These are phyloP conservation scores for Apostichopus japonicus DNA, from an alignment of 35 echinoderm and acorn worm genomes.

Conservation along the genomic window DNA sequence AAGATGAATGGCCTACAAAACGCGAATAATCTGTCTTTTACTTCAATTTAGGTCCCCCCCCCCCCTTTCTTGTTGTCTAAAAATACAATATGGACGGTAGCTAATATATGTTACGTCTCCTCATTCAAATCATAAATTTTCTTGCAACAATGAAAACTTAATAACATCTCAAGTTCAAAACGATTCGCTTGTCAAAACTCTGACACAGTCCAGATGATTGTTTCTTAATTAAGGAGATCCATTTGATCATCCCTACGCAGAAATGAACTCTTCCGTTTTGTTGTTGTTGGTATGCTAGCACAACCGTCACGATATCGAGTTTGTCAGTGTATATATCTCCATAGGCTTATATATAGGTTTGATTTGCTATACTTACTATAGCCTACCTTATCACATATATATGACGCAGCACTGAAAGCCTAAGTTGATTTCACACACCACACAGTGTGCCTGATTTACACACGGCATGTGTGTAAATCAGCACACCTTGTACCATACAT, in stretches of 20 bases:
- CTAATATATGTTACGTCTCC: not conserved
- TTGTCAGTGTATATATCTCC: no score
- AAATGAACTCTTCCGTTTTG: not conserved
- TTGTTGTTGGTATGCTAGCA: not conserved
- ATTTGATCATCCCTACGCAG: not conserved
- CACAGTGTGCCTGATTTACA: no score
- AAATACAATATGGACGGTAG: not conserved
- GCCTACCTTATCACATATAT: no score
- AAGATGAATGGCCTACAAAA: no score
- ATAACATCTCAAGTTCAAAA: not conserved
- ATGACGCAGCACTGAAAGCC: no score
- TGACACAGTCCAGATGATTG: slow-evolving; percentile 13
- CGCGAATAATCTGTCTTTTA: no score
- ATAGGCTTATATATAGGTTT: no score
- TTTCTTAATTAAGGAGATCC: slow-evolving; percentile 20
- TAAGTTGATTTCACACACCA: no score
- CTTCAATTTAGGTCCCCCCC: no score
- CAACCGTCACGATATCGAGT: not conserved
- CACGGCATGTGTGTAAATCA: no score
- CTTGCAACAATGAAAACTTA: not conserved
- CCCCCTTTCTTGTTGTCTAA: not conserved
- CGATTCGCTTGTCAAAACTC: not conserved
- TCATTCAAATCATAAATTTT: not conserved
- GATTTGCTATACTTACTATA: no score
- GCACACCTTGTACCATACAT: no score